These are phyloP conservation scores for Harpalus rufipes DNA, from an alignment of 2,888 invertebrate species.

Conservation along the genomic window DNA sequence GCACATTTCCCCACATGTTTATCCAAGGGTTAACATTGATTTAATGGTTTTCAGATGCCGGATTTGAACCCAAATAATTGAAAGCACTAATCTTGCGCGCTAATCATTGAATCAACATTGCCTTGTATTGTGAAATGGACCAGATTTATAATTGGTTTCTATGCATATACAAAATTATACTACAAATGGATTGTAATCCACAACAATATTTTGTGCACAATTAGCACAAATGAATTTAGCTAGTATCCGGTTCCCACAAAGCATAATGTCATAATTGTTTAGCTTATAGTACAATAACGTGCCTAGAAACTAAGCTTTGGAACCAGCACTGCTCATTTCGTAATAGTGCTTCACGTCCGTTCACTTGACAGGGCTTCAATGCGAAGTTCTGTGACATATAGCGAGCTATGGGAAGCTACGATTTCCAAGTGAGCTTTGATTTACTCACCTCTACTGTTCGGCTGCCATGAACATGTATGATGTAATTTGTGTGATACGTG, in stretches of 20 bases:
- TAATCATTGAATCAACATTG: no score
- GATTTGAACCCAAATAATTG: no score
- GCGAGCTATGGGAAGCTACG: conserved; percentile 40
- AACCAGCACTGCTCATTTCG: conserved; percentile 41
- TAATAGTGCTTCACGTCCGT: conserved; percentile 23
- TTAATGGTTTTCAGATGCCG: no score
- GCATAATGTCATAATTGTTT: background rate
- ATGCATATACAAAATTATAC: no score
- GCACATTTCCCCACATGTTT: no score
- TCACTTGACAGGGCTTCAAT: conserved; percentile 56
- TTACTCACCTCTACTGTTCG: conserved; percentile 30
- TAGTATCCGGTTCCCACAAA: background rate
- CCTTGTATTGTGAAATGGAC: no score
- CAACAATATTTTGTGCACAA: conserved; percentile 6
- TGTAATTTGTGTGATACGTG: conserved; percentile 6
- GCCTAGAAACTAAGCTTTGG: conserved; percentile 1
- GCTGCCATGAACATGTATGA: conserved; percentile 20
- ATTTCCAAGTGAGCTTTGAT: conserved; percentile 50
- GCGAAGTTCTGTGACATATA: conserved; percentile 39
- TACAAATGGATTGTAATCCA: background rate
- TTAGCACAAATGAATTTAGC: background rate
- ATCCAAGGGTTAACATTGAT: no score
- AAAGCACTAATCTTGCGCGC: no score
- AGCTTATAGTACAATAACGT: background rate
- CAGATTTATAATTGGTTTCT: no score